Evolutionary conservation across 2,797 vertebrate species (phyloP).

Genomic region (Antrozous pallidus): DNA sequence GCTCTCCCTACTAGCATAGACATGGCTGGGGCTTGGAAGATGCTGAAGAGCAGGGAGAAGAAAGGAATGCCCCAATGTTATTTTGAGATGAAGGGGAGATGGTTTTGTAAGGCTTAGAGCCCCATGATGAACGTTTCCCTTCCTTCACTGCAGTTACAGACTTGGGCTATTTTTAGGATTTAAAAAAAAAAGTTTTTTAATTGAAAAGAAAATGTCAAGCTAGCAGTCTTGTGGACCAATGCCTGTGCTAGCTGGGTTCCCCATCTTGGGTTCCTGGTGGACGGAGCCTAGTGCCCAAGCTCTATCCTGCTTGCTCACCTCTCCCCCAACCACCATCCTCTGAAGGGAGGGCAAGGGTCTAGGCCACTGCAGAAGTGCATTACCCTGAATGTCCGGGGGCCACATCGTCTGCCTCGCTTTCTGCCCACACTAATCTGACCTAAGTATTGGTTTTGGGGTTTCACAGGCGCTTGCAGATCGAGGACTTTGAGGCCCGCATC

Average conservation of each 20-base stretch:
- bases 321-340: background rate
- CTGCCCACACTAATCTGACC: background rate
- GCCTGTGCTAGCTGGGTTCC: background rate
- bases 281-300: background rate
- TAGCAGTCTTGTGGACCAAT: background rate
- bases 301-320: background rate
- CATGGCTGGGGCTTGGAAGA: background rate
- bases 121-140: background rate
- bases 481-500: slow-evolving; percentile 91
- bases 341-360: background rate
- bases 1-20: background rate
- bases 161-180: slow-evolving; percentile 51
- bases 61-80: background rate
- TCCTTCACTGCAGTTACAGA: background rate
- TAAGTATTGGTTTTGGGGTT: slow-evolving; percentile 66
- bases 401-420: rapidly evolving
- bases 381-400: background rate
- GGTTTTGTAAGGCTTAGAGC: background rate
- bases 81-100: slow-evolving; percentile 29
- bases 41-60: background rate
- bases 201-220: slow-evolving; percentile 47
- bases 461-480: slow-evolving; percentile 89
- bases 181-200: slow-evolving; percentile 23
- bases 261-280: background rate
- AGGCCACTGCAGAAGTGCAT: background rate